Conservation (phyloP, 2,113 vertebrate species). For the Rhizomys pruinosus region DNA sequence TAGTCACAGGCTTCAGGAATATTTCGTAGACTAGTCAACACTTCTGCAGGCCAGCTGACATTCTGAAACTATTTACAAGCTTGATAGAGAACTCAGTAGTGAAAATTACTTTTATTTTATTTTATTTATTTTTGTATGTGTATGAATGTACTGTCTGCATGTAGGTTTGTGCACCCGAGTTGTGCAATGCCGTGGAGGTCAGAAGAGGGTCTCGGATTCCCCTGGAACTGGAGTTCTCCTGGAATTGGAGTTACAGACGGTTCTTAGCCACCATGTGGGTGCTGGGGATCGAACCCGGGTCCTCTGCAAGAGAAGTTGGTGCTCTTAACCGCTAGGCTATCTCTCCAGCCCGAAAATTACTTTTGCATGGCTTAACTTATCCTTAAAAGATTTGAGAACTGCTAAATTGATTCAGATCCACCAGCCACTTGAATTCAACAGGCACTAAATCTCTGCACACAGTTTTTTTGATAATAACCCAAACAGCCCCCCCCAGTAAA, state of each 20-base stretch:
- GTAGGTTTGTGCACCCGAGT: too few species aligned
- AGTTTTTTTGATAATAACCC: background rate
- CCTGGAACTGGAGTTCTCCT: too few species aligned
- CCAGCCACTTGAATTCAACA: background rate
- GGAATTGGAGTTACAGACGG: too few species aligned
- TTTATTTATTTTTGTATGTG: too few species aligned
- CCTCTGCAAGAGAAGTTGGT: too few species aligned
- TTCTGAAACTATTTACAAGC: constrained; percentile 25
- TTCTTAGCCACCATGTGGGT: too few species aligned
- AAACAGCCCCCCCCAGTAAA: background rate
- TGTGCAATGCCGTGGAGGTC: too few species aligned
- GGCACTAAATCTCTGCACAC: background rate
- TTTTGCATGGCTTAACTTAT: constrained; percentile 26
- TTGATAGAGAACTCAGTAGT: background rate
- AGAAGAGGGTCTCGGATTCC: too few species aligned
- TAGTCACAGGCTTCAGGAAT: background rate
- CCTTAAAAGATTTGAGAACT: constrained; percentile 16
- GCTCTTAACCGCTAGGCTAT: too few species aligned
- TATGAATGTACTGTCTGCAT: too few species aligned
- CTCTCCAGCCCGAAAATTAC: too few species aligned
- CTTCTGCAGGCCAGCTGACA: background rate
- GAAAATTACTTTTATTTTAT: constrained; percentile 46
- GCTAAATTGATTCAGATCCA: background rate
- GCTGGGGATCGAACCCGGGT: too few species aligned
- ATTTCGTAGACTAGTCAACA: background rate